Evolutionary conservation across 2,888 invertebrate genomes (phyloP), one percentile per base, ranked within the genome.

Genomic region (Phrixothrix hirtus): DNA sequence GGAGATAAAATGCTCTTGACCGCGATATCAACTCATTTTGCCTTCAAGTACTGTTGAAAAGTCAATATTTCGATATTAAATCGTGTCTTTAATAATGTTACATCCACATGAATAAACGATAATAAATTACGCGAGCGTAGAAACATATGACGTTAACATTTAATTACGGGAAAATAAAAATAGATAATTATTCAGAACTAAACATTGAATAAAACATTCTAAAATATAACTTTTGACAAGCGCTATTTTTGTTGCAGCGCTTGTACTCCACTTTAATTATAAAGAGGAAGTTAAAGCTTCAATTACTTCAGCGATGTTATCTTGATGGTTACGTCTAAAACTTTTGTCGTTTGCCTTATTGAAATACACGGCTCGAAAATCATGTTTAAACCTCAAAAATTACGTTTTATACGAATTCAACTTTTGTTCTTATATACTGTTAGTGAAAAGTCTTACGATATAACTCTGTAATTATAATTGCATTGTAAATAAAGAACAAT

Each of bases 321-420:
- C 55, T 50, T 47, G 55, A 55, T 55, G 50, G 55, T 50, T 45
- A 46, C 37, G 50, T 46, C 47, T 45, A 32, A 55, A 55, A 55
- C 55, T 55, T 55, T 51, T 46, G 55, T 43, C 45, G 50, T 55
- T 55, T 50, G 38, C 45, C 30, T 53, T 53, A 53, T 53, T 48
- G 48, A 53, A 53, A 47, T 43, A 48, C 53, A 53, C 16, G 42
- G 17, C 48, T 48, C 15, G 34, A 30, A 38, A 48, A 48, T 34
- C 42, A 42, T 10, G 35, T 42, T 42, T 41, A 42, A 42, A 32
- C 26, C 29, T 26, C 26, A 48, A 48, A 48, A 48, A 48, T 48
- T 29, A 48, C 35, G 21, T 15, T 31, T 32, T 27, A 47, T 39
- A 38, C 36, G 36, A 17, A 46, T 32, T 21, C 21, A 7, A 21